Evolutionary conservation across 2,113 vertebrate genomes (phyloP), one percentile per base, ranked within the genome.

Genomic region (Bombycilla garrulus): DNA sequence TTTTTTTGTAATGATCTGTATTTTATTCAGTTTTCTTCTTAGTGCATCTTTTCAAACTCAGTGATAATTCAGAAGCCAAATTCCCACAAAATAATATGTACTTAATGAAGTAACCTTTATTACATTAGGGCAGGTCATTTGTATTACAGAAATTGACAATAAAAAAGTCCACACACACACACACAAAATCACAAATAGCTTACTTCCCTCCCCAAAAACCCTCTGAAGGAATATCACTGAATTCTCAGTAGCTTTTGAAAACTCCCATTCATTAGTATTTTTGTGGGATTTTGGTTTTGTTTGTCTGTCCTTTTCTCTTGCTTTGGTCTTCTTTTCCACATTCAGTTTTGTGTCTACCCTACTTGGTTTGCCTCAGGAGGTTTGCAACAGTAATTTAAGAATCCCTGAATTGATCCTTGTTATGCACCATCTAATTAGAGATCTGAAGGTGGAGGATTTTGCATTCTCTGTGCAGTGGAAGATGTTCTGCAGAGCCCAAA

Each of bases 21-120:
- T 84, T 88, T 90, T 77, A 50, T 60, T 86, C 8, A 25, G 3
- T 70, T 77, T 90, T 90, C 26, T 73, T 93, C 64, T 72, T 61
- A n/a, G 29, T 73, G 48, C 12, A 53, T 69, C 38, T 77, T 69
- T 5, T 82, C 38, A 86, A 86, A 61, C 13, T 69, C 35, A 18
- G 0, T 36, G 38, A 50, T 73, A 50, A 50, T 88, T 86, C 78
- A 64, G 47, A 66, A 74, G 15, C 33, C 60, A 70, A 57, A 48
- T 85, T 90, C 8, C 51, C 57, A 38, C 13, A 81, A 82, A 81
- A 66, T 48, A 4, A 11, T 76, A 72, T 40, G 26, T 93, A 25
- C 9, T 13, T 86, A 38, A 35, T 76, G 53, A 79, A 86, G 36
- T 88, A 65, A 54, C 69, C 14, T 44, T 15, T 56, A 64, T 77